These are phyloP conservation scores for Agonopterix subpropinquella DNA, from an alignment of 2,888 invertebrate species.

Conservation along the genomic window DNA sequence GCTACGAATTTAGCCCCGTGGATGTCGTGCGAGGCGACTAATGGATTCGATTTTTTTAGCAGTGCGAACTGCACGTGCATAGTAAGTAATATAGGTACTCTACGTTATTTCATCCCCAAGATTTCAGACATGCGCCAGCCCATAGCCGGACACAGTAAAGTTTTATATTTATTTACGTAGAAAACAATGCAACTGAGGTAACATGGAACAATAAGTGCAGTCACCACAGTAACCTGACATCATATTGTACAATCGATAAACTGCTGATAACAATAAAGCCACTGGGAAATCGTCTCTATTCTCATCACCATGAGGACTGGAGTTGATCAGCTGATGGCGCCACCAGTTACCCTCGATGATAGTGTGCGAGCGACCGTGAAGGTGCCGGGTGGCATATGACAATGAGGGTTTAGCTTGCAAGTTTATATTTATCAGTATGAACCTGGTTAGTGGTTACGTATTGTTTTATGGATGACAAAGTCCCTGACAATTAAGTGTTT, in stretches of 20 bases:
- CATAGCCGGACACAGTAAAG: too few relatives aligned
- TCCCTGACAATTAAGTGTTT: too few relatives aligned
- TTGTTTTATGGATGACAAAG: too few relatives aligned
- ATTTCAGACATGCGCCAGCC: too few relatives aligned
- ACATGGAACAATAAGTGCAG: conserved; percentile 7
- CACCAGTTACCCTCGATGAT: conserved; percentile 19
- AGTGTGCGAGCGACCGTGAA: conserved; percentile 30
- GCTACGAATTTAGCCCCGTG: too few relatives aligned
- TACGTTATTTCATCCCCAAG: background rate
- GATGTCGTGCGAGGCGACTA: too few relatives aligned
- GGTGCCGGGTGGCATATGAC: conserved; percentile 16
- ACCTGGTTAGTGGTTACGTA: too few relatives aligned
- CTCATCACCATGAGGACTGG: background rate
- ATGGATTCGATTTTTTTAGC: too few relatives aligned
- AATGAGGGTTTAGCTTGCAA: background rate
- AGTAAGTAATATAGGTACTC: background rate
- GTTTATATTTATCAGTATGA: too few relatives aligned
- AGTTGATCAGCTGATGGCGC: background rate
- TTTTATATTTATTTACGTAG: too few relatives aligned
- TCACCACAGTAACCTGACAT: conserved; percentile 27
- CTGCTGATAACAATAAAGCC: conserved; percentile 17
- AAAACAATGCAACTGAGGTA: too few relatives aligned
- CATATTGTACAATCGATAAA: conserved; percentile 29
- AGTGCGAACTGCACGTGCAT: background rate
- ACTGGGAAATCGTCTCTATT: background rate